Percentiles rank a stretch among this genome's conserved stretches.
Evolutionary conservation across 1,140 invertebrate genomes (phyloP).

Genomic region (Araneus ventricosus): DNA sequence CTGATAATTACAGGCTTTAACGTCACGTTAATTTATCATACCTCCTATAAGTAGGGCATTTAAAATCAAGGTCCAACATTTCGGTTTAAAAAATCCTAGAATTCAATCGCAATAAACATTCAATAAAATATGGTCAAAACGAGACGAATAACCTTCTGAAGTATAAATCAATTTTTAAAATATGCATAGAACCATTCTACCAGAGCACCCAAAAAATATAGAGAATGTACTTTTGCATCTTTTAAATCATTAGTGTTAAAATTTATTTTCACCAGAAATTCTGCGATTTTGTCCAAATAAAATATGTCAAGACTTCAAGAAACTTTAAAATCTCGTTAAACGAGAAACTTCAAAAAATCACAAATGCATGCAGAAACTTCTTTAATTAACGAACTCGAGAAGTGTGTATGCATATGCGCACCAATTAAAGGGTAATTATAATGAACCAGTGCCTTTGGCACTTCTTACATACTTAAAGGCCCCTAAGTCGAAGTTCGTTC

Average conservation of each 20-base stretch:
- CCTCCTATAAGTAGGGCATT: too few relatives aligned
- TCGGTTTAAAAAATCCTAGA: too few relatives aligned
- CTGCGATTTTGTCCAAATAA: background rate
- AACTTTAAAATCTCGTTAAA: slow-evolving; percentile 17
- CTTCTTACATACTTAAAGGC: slow-evolving; percentile 11
- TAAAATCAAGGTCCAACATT: too few relatives aligned
- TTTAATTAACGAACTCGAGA: slow-evolving; percentile 25
- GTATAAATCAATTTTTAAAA: too few relatives aligned
- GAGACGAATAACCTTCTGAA: too few relatives aligned
- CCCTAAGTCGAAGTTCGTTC: background rate
- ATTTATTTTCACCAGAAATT: background rate
- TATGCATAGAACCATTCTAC: too few relatives aligned
- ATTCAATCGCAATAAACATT: too few relatives aligned
- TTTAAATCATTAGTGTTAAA: background rate
- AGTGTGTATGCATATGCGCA: slow-evolving; percentile 23
- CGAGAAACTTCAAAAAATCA: background rate
- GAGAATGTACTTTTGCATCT: too few relatives aligned
- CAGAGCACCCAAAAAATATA: too few relatives aligned
- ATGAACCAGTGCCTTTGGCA: slow-evolving; percentile 18
- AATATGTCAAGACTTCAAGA: background rate
- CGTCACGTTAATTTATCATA: too few relatives aligned
- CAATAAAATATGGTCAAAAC: too few relatives aligned
- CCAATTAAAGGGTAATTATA: slow-evolving; percentile 35
- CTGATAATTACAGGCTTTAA: too few relatives aligned
- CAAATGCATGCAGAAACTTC: slow-evolving; percentile 34